Base-by-base conservation (phyloP, 2,888 invertebrate genomes). In the Spodoptera picta region DNA sequence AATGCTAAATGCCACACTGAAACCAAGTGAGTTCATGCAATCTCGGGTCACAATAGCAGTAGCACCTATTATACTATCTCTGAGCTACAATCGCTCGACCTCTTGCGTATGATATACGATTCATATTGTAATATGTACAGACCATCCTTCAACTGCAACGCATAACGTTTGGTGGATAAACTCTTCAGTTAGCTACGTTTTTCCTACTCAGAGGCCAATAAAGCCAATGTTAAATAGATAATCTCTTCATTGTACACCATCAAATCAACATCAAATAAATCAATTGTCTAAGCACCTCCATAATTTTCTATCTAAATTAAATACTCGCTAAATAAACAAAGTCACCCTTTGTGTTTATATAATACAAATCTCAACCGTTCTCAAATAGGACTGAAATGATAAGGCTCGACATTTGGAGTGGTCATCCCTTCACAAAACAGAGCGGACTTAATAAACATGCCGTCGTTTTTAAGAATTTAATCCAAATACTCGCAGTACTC, bases 1-100 rank as follows among this genome's bases (percentile, higher is more conserved):
- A 82, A 85, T 84, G 80, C 77, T 80, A 81, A 84, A 79, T 82
- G 80, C 73, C 77, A 70, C 77, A 73, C 71, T 69, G 61, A 69
- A 69, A 69, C 51, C 27, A 54, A 59, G 46, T 47, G 61, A 67
- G 47, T 42, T 43, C 58, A 48, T 43, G 48, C 42, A 31, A 58
- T 36, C 42, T n/a, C 4, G 36, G 42, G 14, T 23, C 42, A 42
- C n/a, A 27, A 27, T 27, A 27, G 27, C 27, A 3, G 27, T 5
- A 27, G 27, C 27, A 27, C 27, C 27, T 27, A 27, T 27, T 5
- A 27, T 4, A 27, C 27, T 27, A 27, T 27, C 27, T 3, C 27
- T 27, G 27, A 27, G 27, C 27, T 27, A 4, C 27, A 3, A 27
- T 5, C 27, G 5, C 27, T 3, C 3, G 0, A 4, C 27, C 27